These are phyloP conservation scores for Polyommatus iphigenia DNA, from an alignment of 2,888 invertebrate genomes.

Conservation along the genomic window DNA sequence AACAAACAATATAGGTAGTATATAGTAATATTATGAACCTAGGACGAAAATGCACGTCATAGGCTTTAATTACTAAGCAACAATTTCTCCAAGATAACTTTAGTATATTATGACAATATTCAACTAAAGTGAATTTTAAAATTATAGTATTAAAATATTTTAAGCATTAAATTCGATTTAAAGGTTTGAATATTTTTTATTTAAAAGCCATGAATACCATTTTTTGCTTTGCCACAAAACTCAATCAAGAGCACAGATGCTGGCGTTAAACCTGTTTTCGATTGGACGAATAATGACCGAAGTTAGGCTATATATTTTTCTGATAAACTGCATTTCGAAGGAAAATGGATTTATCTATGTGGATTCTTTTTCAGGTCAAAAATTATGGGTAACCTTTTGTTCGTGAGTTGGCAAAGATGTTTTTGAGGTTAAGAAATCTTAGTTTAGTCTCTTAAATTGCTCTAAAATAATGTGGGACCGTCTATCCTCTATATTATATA, in stretches of 20 bases:
- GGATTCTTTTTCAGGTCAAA: neutral
- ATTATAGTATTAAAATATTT: too few species aligned
- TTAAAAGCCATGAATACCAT: neutral
- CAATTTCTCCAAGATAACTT: too few species aligned
- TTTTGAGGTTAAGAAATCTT: too few species aligned
- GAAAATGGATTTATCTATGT: constrained; percentile 9
- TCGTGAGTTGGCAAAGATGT: neutral
- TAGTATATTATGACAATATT: too few species aligned
- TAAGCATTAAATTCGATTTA: neutral
- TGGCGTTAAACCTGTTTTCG: constrained; percentile 12
- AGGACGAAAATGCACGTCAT: too few species aligned
- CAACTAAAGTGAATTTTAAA: too few species aligned
- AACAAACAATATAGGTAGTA: too few species aligned
- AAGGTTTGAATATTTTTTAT: neutral
- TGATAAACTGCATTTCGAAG: constrained; percentile 14
- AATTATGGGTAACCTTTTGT: constrained; percentile 11
- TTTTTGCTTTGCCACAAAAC: neutral
- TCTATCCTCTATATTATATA: neutral
- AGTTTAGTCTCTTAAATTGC: neutral
- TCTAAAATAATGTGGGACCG: neutral
- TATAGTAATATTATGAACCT: too few species aligned
- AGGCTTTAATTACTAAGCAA: too few species aligned
- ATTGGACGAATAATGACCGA: constrained; percentile 2
- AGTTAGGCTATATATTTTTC: constrained; percentile 21
- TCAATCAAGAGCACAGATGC: neutral